phyloP scores from a whole-genome alignment of 2,797 vertebrate species.

The Sebastes oblongus region DNA sequence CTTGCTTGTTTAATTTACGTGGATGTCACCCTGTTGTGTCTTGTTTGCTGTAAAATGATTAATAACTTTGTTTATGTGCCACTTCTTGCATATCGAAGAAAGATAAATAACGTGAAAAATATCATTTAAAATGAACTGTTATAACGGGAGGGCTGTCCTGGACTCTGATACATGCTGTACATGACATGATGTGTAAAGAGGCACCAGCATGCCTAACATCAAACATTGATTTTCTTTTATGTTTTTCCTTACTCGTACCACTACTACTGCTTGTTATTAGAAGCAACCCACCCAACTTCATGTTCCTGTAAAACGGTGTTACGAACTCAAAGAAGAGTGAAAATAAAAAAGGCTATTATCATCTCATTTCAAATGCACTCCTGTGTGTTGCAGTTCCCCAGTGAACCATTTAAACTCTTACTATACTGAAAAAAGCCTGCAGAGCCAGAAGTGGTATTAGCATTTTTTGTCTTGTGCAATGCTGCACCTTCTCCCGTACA shows the following conservation, averaged over 20 bases:
- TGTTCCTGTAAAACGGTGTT: background rate
- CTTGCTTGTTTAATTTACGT: background rate
- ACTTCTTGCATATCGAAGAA: background rate
- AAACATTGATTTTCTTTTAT: background rate
- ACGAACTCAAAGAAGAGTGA: background rate
- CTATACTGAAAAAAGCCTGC: background rate
- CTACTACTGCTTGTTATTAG: background rate
- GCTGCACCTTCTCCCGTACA: background rate
- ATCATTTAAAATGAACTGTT: background rate
- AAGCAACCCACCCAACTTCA: background rate
- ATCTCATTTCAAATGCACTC: slow-evolving; percentile 7
- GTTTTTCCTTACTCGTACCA: background rate
- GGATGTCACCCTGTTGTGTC: background rate
- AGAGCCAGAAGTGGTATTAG: background rate
- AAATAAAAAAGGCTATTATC: slow-evolving; percentile 1
- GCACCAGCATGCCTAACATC: background rate
- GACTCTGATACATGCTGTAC: background rate
- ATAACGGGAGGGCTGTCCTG: background rate
- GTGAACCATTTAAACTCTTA: slow-evolving; percentile 7
- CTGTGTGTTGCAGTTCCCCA: background rate
- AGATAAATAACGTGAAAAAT: background rate
- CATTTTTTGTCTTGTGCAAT: background rate
- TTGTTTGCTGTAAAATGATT: background rate
- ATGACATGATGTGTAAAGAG: background rate
- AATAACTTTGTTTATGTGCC: background rate